Percentiles rank a stretch among this genome's conserved stretches.
These are phyloP conservation scores for Peromyscus aztecus DNA, from an alignment of 2,797 vertebrate species.

Conservation along the genomic window DNA sequence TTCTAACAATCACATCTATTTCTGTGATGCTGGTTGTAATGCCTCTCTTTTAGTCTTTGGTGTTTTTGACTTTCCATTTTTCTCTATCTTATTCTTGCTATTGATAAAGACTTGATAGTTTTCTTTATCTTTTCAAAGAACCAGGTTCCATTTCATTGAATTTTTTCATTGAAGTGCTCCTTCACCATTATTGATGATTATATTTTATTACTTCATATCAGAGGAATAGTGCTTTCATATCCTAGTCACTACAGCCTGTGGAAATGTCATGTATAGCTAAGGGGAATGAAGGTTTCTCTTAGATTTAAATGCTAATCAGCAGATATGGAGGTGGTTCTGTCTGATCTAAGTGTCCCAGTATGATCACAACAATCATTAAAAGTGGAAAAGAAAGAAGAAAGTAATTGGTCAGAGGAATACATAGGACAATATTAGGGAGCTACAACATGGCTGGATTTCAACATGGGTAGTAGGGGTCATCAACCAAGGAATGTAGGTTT, in stretches of 20 bases:
- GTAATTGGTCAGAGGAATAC: background rate
- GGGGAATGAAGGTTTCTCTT: background rate
- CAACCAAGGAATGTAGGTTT: background rate
- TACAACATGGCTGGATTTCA: background rate
- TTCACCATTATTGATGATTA: background rate
- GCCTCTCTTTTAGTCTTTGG: background rate
- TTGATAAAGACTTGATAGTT: background rate
- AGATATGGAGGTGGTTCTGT: background rate
- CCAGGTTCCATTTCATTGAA: background rate
- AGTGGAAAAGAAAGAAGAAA: background rate
- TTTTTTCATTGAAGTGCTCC: background rate
- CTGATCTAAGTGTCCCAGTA: background rate
- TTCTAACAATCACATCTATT: background rate
- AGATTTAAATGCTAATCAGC: background rate
- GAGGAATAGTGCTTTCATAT: background rate
- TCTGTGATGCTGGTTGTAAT: background rate
- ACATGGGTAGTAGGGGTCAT: background rate
- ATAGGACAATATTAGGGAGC: background rate
- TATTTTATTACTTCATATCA: background rate
- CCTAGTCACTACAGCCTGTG: background rate
- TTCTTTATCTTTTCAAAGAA: background rate
- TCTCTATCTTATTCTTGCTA: background rate
- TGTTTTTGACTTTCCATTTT: background rate
- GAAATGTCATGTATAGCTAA: background rate
- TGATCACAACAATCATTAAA: background rate